Base-by-base conservation (phyloP, 2,888 invertebrate genomes). In the Sesia apiformis region DNA sequence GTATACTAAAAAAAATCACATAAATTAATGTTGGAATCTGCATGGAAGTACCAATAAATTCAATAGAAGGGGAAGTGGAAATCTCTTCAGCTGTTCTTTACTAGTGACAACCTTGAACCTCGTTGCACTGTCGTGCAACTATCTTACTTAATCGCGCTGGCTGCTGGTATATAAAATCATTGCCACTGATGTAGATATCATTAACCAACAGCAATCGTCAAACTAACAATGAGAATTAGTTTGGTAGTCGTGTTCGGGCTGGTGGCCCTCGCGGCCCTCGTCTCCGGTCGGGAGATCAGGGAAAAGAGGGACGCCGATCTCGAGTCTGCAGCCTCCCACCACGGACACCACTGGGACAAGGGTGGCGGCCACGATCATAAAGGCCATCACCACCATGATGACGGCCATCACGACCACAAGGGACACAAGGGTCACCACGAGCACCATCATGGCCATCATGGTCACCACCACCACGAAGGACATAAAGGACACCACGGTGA, bases 401-500 rank as follows among this genome's bases (percentile, higher is more conserved):
- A 93, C 61, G 94, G 93, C 0, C 91, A 90, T 53, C 91, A 93
- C 63, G 92, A 90, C 51, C 92, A 93, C 63, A 93, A 94, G 64
- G 93, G 93, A 4, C 93, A 94, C 82, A 92, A 93, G 66, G 91
- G 91, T 3, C 90, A 92, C 59, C 93, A 94, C 62, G 90, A 91
- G 49, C 85, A 93, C 62, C 91, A 92, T 62, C 93, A 94, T 66
- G 92, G 92, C 6, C 84, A 93, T 54, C 92, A 93, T 59, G 94
- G 94, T 0, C 93, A 94, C 66, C 92, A 93, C 69, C 93, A 94
- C 72, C 93, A 94, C 64, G 92, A 90, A 56, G 90, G 90, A 0
- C 92, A 93, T 66, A 82, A 88, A 53, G 92, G 92, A 4, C 90
- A 92, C 61, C 91, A 91, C 72, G 90, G 86, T 38, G 92, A 93